These are phyloP conservation scores for Cranoglanis bouderius DNA, from an alignment of 2,113 vertebrate genomes.

Conservation along the genomic window DNA sequence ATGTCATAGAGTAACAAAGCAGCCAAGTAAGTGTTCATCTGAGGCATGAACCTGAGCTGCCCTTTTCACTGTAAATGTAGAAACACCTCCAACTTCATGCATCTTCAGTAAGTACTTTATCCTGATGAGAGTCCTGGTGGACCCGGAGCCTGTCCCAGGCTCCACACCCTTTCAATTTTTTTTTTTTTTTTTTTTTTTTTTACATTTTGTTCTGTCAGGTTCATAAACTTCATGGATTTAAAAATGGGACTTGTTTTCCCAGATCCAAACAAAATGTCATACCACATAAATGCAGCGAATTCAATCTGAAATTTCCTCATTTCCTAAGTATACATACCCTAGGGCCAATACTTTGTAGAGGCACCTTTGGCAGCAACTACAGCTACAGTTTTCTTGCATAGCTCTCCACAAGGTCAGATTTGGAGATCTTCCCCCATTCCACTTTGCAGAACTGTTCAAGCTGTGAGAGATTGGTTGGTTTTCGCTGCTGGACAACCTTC, in stretches of 20 bases:
- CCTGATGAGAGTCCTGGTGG: background rate
- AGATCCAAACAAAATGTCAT: background rate
- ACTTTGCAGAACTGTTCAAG: background rate
- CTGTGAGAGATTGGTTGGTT: background rate
- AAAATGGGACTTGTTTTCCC: background rate
- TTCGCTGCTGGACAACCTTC: background rate
- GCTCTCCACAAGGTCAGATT: background rate
- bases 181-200: background rate
- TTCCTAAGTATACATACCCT: background rate
- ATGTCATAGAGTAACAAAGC: background rate
- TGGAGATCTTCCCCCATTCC: background rate
- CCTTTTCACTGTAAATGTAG: background rate
- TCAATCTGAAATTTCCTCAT: background rate
- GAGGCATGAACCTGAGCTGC: background rate
- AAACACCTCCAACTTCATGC: background rate
- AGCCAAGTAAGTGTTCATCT: background rate
- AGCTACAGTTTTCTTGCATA: background rate
- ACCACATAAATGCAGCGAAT: background rate
- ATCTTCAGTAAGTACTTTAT: background rate
- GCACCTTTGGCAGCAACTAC: background rate
- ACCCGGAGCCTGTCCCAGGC: background rate
- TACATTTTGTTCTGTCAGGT: background rate
- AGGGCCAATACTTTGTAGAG: too few relatives aligned
- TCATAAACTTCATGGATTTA: background rate
- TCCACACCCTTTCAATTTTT: background rate